phyloP scores from a whole-genome alignment of 2,797 vertebrate genomes.

The Phylloscopus collybita region DNA sequence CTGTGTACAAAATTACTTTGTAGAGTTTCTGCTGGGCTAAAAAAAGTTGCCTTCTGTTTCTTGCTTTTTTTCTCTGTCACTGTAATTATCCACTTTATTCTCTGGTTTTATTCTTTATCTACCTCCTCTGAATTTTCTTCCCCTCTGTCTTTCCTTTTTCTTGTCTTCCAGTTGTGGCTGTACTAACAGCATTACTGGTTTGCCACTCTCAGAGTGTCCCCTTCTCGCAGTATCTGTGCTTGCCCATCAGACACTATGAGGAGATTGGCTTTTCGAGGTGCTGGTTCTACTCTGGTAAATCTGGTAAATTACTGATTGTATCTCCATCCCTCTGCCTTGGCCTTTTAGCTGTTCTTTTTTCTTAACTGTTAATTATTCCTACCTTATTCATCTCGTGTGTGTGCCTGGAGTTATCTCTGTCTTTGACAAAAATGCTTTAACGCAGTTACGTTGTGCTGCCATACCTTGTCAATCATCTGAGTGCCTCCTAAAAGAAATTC shows the following conservation, averaged over 20 bases:
- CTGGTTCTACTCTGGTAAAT: slow-evolving; percentile 87
- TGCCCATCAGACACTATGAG: slow-evolving; percentile 80
- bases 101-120: slow-evolving; percentile 57
- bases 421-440: background rate
- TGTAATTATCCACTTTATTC: slow-evolving; percentile 55
- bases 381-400: background rate
- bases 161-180: slow-evolving; percentile 80
- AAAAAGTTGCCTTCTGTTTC: slow-evolving; percentile 44
- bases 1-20: slow-evolving; percentile 9
- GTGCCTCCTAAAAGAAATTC: background rate
- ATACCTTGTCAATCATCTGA: background rate
- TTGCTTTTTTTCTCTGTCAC: slow-evolving; percentile 15
- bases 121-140: slow-evolving; percentile 46
- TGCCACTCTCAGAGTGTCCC: slow-evolving; percentile 72
- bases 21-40: slow-evolving; percentile 32
- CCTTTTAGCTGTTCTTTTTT: slow-evolving; percentile 41
- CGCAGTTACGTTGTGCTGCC: background rate
- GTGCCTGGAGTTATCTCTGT: slow-evolving; percentile 22
- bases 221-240: slow-evolving; percentile 75
- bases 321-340: slow-evolving; percentile 41
- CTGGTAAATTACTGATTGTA: slow-evolving; percentile 81
- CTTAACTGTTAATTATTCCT: slow-evolving; percentile 5
- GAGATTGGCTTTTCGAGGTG: slow-evolving; percentile 84
- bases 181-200: slow-evolving; percentile 75
- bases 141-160: slow-evolving; percentile 64